These are phyloP conservation scores for Terrapene triunguis DNA, from an alignment of 2,113 vertebrate genomes.

Conservation along the genomic window DNA sequence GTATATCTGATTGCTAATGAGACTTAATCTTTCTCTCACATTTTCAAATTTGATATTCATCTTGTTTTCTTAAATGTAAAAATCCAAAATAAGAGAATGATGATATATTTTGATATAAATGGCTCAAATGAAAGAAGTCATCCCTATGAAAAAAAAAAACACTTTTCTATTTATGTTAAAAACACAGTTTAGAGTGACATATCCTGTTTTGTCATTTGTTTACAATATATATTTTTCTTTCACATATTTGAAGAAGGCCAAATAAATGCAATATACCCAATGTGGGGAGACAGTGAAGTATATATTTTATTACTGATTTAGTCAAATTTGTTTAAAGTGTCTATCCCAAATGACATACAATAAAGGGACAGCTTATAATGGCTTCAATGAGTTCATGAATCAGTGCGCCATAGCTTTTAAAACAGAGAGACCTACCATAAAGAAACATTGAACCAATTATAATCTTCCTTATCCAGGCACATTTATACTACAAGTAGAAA, in stretches of 20 bases:
- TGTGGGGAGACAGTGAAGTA: not conserved
- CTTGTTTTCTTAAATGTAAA: not conserved
- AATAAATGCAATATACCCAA: not conserved
- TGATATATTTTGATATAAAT: not conserved
- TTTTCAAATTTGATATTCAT: not conserved
- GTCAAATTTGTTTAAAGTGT: not conserved
- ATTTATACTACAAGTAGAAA: conserved; percentile 69
- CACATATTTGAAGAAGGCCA: not conserved
- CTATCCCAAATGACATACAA: conserved; percentile 19
- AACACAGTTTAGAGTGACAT: not conserved
- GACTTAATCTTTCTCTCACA: not conserved
- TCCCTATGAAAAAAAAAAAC: not conserved
- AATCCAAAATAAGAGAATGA: not conserved
- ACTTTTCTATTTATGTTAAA: not conserved
- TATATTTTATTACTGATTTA: not conserved
- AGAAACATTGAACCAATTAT: conserved; percentile 31
- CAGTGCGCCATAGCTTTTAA: conserved; percentile 40
- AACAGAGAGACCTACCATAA: conserved; percentile 16
- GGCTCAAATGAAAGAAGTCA: not conserved
- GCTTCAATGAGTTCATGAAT: conserved; percentile 32
- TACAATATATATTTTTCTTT: not conserved
- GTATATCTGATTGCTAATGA: not conserved
- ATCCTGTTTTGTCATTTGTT: not conserved
- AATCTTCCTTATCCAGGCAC: conserved; percentile 68
- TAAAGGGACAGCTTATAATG: not conserved